phyloP scores from a whole-genome alignment of 2,888 invertebrate genomes.

The Apodemia zela region DNA sequence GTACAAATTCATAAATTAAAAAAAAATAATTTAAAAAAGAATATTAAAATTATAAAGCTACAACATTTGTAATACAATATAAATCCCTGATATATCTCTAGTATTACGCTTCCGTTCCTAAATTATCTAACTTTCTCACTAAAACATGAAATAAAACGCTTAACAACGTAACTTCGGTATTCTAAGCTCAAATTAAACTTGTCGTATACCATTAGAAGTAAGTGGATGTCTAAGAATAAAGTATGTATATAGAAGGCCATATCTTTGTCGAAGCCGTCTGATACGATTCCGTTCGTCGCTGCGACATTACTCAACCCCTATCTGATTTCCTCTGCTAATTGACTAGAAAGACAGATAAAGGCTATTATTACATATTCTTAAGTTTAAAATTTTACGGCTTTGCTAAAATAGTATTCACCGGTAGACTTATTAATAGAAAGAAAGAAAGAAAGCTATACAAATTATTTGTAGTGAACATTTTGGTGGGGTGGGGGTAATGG shows the following conservation, averaged over 20 bases:
- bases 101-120: neutral
- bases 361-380: slow-evolving; percentile 61
- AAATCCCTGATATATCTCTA: neutral
- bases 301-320: slow-evolving; percentile 65
- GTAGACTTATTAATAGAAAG: no score
- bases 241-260: slow-evolving; percentile 22
- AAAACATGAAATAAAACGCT: slow-evolving; percentile 6
- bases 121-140: slow-evolving; percentile 1
- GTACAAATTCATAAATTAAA: no score
- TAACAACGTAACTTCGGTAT: neutral
- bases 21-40: neutral
- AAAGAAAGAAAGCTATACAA: no score
- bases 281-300: slow-evolving; percentile 31
- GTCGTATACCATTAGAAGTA: slow-evolving; percentile 23
- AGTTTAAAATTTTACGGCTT: slow-evolving; percentile 39
- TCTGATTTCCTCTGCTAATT: slow-evolving; percentile 75
- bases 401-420: no score
- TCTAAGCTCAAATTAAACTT: slow-evolving; percentile 18
- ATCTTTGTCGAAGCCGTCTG: slow-evolving; percentile 32
- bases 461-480: no score
- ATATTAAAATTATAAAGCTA: neutral
- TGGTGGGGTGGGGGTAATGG: no score
- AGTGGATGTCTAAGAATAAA: slow-evolving; percentile 36
- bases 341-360: slow-evolving; percentile 76
- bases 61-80: neutral